Evolutionary conservation across 2,797 vertebrate species (phyloP), one percentile per base, ranked within the genome.

Genomic region (Botia kubotai): DNA sequence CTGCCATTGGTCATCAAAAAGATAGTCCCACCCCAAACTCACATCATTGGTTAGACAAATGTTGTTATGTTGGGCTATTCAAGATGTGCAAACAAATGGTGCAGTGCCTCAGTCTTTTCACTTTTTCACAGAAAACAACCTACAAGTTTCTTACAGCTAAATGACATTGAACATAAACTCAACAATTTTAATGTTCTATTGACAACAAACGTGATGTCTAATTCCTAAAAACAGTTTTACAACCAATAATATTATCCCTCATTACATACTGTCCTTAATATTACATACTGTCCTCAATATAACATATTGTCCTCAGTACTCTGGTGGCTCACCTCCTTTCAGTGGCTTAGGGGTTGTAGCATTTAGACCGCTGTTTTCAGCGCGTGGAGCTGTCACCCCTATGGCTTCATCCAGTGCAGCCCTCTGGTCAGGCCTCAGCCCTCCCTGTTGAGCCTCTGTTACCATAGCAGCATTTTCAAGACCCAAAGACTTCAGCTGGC

Each of bases 391-490:
- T 10, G 75, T 4, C 17, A 90, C 84, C 0, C 75, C 84, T 16
- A 23, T 0, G 0, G 89, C 77, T 1, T 29, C 67, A 3, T 87
- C 43, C 4, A 94, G 71, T 14, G 91, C 87, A 0, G 12, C 71
- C n/a, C 0, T 72, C 19, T 93, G 90, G 0, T 86, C 52, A 0
- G 17, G 1, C 0, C 0, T 43, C 53, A 95, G 72, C 1, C 0
- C 58, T 0, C 8, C 72, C 73, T 0, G 76, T 84, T 94, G 94
- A 19, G 84, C 26, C 1, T 4, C 12, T 5, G 91, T 94, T 33
- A 94, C 71, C 82, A 81, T 79, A 26, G 71, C 91, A 63, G 91
- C 91, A 0, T 88, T 93, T 83, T 93, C 91, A 48, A 93, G 90
- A 39, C 91, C 91, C 23, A 94, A 84, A 62, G 90, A 89, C 77